Base-by-base conservation (phyloP, 2,888 invertebrate genomes). In the Branchellion lobata region DNA sequence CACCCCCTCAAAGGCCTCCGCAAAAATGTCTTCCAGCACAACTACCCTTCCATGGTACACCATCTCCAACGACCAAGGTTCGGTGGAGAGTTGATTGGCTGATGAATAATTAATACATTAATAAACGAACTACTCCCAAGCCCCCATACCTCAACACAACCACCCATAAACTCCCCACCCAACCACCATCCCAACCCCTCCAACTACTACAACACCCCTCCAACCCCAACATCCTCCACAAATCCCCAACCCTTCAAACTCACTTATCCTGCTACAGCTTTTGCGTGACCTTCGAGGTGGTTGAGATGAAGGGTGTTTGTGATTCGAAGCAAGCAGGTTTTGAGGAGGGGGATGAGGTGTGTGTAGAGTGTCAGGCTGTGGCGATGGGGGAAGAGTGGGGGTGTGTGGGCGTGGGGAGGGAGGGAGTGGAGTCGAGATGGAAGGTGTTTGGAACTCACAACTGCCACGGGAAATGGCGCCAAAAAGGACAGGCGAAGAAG, bases 51-150 rank as follows among this genome's bases (percentile, higher is more conserved):
- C 21, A 5, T 57, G 11, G 21, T 57, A 14, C 21, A 5, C 3
- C 61, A 57, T n/a, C 3, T 57, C 61, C 61, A 57, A n/a, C 8
- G n/a, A 57, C 61, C 61, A 57, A 57, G 11, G 61, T 57, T 57
- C 14, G 5, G 21, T n/a, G n/a, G n/a, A n/a, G n/a, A n/a, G n/a
- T n/a, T n/a, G n/a, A n/a, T n/a, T n/a, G n/a, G n/a, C n/a, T n/a
- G n/a, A n/a, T n/a, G n/a, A n/a, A n/a, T n/a, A n/a, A n/a, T n/a
- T n/a, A n/a, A n/a, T n/a, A n/a, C n/a, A n/a, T n/a, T n/a, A n/a
- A n/a, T n/a, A n/a, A n/a, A n/a, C n/a, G n/a, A n/a, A n/a, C n/a
- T n/a, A n/a, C n/a, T n/a, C n/a, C n/a, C n/a, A n/a, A n/a, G n/a
- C n/a, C n/a, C n/a, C n/a, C n/a, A n/a, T n/a, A n/a, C n/a, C n/a